These are phyloP conservation scores for Alitta virens DNA, from an alignment of 2,888 invertebrate species.

Conservation along the genomic window DNA sequence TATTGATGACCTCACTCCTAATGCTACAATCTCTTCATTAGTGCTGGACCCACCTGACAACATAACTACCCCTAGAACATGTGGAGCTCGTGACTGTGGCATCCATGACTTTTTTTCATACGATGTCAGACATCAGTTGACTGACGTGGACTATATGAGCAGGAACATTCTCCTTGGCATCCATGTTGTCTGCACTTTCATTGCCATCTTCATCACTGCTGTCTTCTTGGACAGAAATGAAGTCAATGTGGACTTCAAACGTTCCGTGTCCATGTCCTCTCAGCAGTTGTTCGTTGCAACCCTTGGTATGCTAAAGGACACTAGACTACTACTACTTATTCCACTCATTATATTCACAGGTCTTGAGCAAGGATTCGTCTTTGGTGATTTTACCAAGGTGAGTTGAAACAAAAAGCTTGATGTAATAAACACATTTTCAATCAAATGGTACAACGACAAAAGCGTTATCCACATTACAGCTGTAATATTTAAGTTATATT, in stretches of 20 bases:
- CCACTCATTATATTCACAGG: slow-evolving; percentile 50
- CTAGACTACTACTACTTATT: slow-evolving; percentile 45
- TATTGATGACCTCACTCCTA: background rate
- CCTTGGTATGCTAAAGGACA: slow-evolving; percentile 43
- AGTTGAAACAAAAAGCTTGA: too few species aligned
- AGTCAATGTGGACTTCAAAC: slow-evolving; percentile 32
- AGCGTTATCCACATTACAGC: too few species aligned
- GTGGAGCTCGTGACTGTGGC: slow-evolving; percentile 36
- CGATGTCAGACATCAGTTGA: slow-evolving; percentile 25
- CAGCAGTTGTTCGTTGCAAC: slow-evolving; percentile 43
- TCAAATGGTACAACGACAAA: too few species aligned
- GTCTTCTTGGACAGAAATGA: slow-evolving; percentile 41
- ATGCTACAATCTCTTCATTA: background rate
- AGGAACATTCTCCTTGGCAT: slow-evolving; percentile 44
- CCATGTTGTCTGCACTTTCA: slow-evolving; percentile 44
- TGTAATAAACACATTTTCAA: too few species aligned
- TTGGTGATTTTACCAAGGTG: slow-evolving; percentile 54
- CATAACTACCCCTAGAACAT: slow-evolving; percentile 11
- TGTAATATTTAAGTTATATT: too few species aligned
- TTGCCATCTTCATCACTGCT: slow-evolving; percentile 42
- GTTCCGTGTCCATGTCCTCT: slow-evolving; percentile 32
- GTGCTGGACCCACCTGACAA: background rate
- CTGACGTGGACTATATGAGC: slow-evolving; percentile 31
- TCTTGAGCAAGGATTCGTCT: slow-evolving; percentile 51
- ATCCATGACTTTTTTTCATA: slow-evolving; percentile 28